Evolutionary conservation across 2,797 vertebrate genomes (phyloP).

Genomic region (Lepus oiostolus): DNA sequence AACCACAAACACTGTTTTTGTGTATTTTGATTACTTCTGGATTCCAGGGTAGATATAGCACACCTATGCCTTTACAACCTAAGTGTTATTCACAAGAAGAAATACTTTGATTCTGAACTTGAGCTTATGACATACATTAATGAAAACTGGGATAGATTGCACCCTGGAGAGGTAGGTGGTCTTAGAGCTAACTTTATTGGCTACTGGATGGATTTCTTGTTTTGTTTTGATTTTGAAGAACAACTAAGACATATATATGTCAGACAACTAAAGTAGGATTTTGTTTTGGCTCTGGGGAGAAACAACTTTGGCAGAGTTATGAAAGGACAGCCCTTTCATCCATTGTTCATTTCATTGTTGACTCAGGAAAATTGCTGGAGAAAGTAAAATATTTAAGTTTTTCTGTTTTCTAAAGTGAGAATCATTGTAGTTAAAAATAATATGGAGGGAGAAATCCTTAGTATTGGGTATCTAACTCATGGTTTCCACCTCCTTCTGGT

Average conservation of each 20-base stretch:
- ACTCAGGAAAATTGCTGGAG: slow-evolving; percentile 20
- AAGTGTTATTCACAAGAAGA: slow-evolving; percentile 99
- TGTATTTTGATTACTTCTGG: slow-evolving; percentile 81
- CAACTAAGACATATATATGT: neutral
- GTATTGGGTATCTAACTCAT: slow-evolving; percentile 42
- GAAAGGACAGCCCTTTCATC: neutral
- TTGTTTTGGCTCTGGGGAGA: slow-evolving; percentile 56
- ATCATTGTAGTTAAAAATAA: slow-evolving; percentile 33
- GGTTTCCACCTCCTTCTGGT: neutral
- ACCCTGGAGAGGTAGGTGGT: slow-evolving; percentile 94
- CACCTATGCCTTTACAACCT: slow-evolving; percentile 99
- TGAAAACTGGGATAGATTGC: slow-evolving; percentile 97
- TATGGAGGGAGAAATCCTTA: slow-evolving; percentile 28
- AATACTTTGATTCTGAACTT: slow-evolving; percentile 98
- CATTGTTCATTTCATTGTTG: slow-evolving; percentile 33
- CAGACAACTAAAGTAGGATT: slow-evolving; percentile 50
- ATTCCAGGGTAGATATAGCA: slow-evolving; percentile 96
- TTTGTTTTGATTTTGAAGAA: slow-evolving; percentile 67
- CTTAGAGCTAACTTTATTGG: slow-evolving; percentile 67
- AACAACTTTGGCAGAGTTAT: neutral
- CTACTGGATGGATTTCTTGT: slow-evolving; percentile 38
- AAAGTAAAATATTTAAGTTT: slow-evolving; percentile 51
- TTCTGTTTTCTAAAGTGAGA: slow-evolving; percentile 61
- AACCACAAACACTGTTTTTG: slow-evolving; percentile 23
- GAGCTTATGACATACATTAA: slow-evolving; percentile 98